Evolutionary conservation across 2,113 vertebrate species (phyloP).

Genomic region (Deroptyus accipitrinus): DNA sequence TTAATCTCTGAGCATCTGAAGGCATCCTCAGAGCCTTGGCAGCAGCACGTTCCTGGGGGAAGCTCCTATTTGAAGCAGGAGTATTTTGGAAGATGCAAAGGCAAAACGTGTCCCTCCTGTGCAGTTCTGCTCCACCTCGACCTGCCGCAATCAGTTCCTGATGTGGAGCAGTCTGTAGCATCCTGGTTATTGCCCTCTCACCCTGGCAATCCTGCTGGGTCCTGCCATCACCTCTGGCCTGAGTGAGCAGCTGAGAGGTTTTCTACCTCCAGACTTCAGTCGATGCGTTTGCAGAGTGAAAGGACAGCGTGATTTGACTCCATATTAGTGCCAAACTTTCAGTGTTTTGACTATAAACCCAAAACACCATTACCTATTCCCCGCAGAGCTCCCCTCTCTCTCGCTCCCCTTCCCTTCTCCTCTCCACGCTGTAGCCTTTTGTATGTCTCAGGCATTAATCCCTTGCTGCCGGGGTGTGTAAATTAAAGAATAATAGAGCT

Average conservation of each 20-base stretch:
- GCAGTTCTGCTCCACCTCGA: not conserved
- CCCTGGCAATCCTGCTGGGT: not conserved
- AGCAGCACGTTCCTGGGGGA: not conserved
- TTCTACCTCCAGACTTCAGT: not conserved
- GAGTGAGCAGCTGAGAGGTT: not conserved
- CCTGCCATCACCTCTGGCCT: not conserved
- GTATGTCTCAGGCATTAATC: constrained; percentile 68
- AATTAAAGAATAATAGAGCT: constrained; percentile 82
- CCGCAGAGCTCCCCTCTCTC: not conserved
- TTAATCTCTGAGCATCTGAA: not conserved
- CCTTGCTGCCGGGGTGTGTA: constrained; percentile 68
- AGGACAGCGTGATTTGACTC: constrained; percentile 46
- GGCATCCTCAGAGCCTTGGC: not conserved
- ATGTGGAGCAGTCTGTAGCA: not conserved
- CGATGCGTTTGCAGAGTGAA: not conserved
- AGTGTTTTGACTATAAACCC: constrained; percentile 65
- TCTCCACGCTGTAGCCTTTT: constrained; percentile 57
- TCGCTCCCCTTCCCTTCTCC: not conserved
- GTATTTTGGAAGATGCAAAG: not conserved
- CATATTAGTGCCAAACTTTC: constrained; percentile 30
- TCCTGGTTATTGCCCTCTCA: not conserved
- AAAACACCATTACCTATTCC: constrained; percentile 65
- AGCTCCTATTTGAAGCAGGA: not conserved
- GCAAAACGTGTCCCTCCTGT: not conserved
- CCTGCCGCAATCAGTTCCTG: not conserved